Evolutionary conservation across 2,113 vertebrate genomes (phyloP).

Genomic region (Uropsilus gracilis): DNA sequence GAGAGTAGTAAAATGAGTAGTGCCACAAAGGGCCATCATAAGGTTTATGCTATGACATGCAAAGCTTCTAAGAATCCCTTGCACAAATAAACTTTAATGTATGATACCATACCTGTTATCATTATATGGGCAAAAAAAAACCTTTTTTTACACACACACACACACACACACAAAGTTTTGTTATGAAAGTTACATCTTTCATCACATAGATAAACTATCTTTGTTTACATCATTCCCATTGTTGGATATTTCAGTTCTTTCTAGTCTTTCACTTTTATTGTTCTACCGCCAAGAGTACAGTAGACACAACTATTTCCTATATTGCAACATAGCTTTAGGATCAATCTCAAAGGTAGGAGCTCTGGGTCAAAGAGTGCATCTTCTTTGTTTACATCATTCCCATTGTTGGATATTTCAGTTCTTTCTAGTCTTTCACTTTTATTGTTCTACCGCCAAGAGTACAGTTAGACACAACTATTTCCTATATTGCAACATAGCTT

Average conservation of each 20-base stretch:
- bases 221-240: neutral
- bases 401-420: neutral
- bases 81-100: neutral
- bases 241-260: neutral
- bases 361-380: neutral
- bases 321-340: neutral
- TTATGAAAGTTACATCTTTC: neutral
- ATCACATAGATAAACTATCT: neutral
- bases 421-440: slow-evolving; percentile 3
- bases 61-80: neutral
- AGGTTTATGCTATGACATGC: neutral
- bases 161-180: neutral
- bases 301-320: neutral
- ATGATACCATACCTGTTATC: neutral
- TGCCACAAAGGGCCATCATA: neutral
- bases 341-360: neutral
- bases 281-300: neutral
- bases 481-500: neutral
- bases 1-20: neutral
- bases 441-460: neutral
- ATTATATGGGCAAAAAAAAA: neutral
- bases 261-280: neutral
- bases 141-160: neutral
- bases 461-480: neutral
- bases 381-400: neutral